Base-by-base conservation (phyloP, 2,888 invertebrate genomes). In the Apantesis nais region DNA sequence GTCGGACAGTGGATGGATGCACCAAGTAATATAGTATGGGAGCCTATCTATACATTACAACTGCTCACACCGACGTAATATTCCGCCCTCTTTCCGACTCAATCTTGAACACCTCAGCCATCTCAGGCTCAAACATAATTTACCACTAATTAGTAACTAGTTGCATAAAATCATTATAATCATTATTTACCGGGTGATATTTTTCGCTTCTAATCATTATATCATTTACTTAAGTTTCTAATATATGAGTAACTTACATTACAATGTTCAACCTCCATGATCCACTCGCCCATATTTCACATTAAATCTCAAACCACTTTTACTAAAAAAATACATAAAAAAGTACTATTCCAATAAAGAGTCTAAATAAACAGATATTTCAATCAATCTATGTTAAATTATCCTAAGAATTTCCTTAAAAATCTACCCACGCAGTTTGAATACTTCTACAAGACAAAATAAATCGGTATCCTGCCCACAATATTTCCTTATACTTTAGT, bases 401-500 rank as follows among this genome's bases (percentile, higher is more conserved):
- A 44, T 69, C 44, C 39, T 5, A 71, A 66, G 62, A 77, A 74
- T 68, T 29, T 67, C 34, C 55, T 69, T 65, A 71, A 71, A 71
- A 70, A 48, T 44, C 58, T 62, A 44, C 67, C 64, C 71, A 71
- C 67, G 67, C 64, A 29, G 29, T 63, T 70, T 62, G 41, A 70
- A 55, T 66, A 66, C 37, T 29, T 74, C 67, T 63, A 71, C 60
- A 67, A 73, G 65, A 63, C 41, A 58, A 65, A 73, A 67, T 76
- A 71, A 80, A 70, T 78, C 67, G 71, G 62, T 71, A 63, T 44
- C 60, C 52, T 72, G 65, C 58, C 58, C 68, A 68, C 71, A 70
- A 74, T 72, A 73, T 77, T 74, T 77, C 72, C 75, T 69, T 76
- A 64, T 69, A 70, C 64, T 72, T 29, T 44, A 62, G 71, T 74